A percentile compares a stretch with the other conserved stretches of the same genome.
These are phyloP conservation scores for Cataglyphis rosenhaueri DNA, from an alignment of 2,888 invertebrate genomes.

Conservation along the genomic window DNA sequence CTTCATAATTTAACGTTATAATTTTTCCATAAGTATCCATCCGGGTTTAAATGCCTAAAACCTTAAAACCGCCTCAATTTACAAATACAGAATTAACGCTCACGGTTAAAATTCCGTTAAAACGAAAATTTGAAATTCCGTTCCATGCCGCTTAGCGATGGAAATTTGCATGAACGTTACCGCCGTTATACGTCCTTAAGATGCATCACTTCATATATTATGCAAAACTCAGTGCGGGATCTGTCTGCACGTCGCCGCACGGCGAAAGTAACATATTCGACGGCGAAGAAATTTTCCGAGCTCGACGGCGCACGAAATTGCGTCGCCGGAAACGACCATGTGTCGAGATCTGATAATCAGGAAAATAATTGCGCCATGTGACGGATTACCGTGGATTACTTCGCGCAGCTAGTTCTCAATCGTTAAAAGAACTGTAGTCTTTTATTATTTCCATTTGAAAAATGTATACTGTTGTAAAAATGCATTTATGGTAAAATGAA, in stretches of 20 bases:
- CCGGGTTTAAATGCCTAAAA: constrained; percentile 32
- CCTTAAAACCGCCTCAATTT: constrained; percentile 30
- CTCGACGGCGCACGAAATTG: constrained; percentile 67
- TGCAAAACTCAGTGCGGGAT: constrained; percentile 47
- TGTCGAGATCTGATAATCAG: constrained; percentile 54
- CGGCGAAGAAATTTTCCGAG: constrained; percentile 61
- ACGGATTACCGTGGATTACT: neutral
- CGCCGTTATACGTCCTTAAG: constrained; percentile 45
- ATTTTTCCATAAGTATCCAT: constrained; percentile 6
- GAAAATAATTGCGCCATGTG: constrained; percentile 39
- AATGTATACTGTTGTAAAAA: neutral
- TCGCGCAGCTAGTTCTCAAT: constrained; percentile 1
- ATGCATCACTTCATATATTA: constrained; percentile 59
- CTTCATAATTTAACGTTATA: constrained; percentile 15
- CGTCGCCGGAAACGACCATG: constrained; percentile 49
- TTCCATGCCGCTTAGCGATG: constrained; percentile 45
- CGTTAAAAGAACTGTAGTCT: neutral
- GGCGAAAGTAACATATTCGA: constrained; percentile 54
- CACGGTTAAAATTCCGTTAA: constrained; percentile 44
- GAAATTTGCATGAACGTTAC: constrained; percentile 55
- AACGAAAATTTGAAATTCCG: constrained; percentile 53
- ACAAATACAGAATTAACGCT: constrained; percentile 45
- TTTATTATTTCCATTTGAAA: neutral
- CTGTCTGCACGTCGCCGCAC: constrained; percentile 31
- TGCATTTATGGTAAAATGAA: neutral